Conservation (phyloP, 1,140 invertebrate genomes). For the Trichoplusia ni region DNA sequence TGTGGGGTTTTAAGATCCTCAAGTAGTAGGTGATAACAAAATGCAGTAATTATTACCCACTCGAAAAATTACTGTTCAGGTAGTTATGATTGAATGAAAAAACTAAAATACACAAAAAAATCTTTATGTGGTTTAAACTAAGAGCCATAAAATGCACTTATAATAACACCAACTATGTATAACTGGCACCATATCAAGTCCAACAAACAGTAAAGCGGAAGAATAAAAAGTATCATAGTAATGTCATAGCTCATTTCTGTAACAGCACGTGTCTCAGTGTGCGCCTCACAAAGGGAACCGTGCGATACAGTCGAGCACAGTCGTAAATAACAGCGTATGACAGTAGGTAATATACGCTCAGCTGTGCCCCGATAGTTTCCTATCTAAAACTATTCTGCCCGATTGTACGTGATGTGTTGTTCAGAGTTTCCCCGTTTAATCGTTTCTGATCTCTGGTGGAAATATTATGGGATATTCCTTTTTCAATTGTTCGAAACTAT, state of each 20-base stretch:
- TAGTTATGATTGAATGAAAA: no score
- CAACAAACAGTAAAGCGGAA: not conserved
- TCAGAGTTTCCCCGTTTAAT: conserved; percentile 8
- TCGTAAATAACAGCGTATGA: conserved; percentile 33
- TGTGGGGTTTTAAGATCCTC: no score
- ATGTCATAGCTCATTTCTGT: conserved; percentile 14
- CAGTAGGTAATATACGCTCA: conserved; percentile 32
- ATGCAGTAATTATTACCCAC: no score
- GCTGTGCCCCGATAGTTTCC: conserved; percentile 28
- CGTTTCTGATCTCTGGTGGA: conserved; percentile 3
- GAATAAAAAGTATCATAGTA: not conserved
- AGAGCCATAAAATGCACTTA: no score
- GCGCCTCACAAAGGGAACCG: conserved; percentile 12
- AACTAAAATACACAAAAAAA: no score
- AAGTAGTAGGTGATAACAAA: no score
- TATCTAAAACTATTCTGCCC: conserved; percentile 17
- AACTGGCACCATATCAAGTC: not conserved
- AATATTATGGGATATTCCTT: not conserved
- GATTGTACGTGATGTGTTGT: conserved; percentile 8
- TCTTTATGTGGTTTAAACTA: no score
- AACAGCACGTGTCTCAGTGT: conserved; percentile 9
- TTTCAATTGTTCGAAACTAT: no score
- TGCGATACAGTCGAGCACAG: conserved; percentile 27
- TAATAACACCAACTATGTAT: no score
- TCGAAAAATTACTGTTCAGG: no score